phyloP scores from a whole-genome alignment of 2,113 vertebrate genomes.

The Leucoraja erinaceus region DNA sequence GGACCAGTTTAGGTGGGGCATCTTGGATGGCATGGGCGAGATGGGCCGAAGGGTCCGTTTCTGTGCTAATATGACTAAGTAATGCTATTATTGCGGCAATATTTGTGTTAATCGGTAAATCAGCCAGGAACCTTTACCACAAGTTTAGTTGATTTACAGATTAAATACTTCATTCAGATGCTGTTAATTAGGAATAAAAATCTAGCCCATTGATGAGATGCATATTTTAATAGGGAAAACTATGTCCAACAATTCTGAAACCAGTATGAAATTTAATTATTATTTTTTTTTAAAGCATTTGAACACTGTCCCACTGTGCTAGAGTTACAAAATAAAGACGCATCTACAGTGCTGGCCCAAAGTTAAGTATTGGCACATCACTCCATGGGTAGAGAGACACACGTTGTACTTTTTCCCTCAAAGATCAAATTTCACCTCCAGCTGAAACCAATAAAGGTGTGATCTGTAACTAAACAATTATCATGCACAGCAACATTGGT shows the following conservation, averaged over 20 bases:
- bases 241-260: background rate
- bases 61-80: too few species aligned
- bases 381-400: background rate
- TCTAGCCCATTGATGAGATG: background rate
- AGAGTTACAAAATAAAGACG: background rate
- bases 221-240: background rate
- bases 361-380: background rate
- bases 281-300: too few species aligned
- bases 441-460: background rate
- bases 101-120: background rate
- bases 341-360: background rate
- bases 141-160: background rate
- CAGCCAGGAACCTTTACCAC: background rate
- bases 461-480: background rate
- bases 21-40: too few species aligned
- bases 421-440: background rate
- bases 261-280: background rate
- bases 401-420: background rate
- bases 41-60: too few species aligned
- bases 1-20: too few species aligned
- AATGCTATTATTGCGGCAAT: background rate
- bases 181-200: background rate
- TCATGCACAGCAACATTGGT: background rate
- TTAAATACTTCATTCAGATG: background rate
- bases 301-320: background rate